These are phyloP conservation scores for Drosophila basisetae DNA, from an alignment of 2,888 invertebrate species.

Conservation along the genomic window DNA sequence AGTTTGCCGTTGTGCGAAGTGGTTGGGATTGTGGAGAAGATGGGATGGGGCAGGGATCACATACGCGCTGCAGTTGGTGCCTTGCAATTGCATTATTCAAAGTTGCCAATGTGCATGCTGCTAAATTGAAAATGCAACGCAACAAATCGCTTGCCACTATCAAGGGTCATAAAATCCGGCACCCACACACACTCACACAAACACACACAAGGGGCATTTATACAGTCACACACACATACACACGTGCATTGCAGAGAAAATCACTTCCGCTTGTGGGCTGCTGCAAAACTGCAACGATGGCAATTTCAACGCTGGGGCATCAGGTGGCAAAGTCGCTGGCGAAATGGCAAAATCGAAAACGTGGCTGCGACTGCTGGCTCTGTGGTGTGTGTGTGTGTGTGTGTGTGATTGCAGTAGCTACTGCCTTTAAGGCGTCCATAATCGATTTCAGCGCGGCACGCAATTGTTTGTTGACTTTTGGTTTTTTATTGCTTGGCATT, in stretches of 20 bases:
- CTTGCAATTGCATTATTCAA: slow-evolving; percentile 71
- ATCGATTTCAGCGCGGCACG: slow-evolving; percentile 67
- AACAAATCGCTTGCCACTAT: slow-evolving; percentile 78
- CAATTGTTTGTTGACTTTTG: slow-evolving; percentile 81
- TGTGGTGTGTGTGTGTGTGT: not conserved
- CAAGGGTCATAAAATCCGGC: slow-evolving; percentile 75
- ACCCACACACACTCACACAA: slow-evolving; percentile 29
- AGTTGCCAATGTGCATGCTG: slow-evolving; percentile 67
- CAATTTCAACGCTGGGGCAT: slow-evolving; percentile 66
- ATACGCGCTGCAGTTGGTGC: slow-evolving; percentile 43
- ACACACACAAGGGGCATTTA: slow-evolving; percentile 16
- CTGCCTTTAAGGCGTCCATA: slow-evolving; percentile 67
- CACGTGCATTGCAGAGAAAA: slow-evolving; percentile 61
- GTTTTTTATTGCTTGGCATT: slow-evolving; percentile 81
- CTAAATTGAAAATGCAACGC: slow-evolving; percentile 79
- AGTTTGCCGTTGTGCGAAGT: not conserved
- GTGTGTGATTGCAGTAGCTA: slow-evolving; percentile 18
- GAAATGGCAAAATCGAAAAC: slow-evolving; percentile 75
- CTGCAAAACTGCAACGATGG: slow-evolving; percentile 66
- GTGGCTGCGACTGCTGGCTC: slow-evolving; percentile 35
- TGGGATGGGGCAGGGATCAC: not conserved
- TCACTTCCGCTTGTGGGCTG: slow-evolving; percentile 73
- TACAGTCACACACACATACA: slow-evolving; percentile 29
- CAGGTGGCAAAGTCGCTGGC: slow-evolving; percentile 70
- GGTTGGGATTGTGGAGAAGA: not conserved